Base-by-base conservation (phyloP, 2,888 invertebrate genomes). In the Anorthoa munda region DNA sequence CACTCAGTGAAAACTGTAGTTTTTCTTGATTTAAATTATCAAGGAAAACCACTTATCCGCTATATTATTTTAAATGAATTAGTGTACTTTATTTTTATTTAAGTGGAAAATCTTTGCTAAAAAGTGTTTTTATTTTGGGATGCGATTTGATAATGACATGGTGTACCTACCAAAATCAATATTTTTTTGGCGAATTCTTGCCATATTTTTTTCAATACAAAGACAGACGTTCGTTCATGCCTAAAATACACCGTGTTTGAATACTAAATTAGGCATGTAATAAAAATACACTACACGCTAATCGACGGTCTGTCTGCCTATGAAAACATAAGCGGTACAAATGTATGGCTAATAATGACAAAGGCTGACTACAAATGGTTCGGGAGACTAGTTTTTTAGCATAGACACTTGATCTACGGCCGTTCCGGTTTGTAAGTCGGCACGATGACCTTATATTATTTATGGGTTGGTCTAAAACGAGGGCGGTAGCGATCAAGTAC, bases 401-500 rank as follows among this genome's bases (percentile, higher is more conserved):
- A 85, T 87, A 91, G 88, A 92, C 93, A 92, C 93, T 94, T 92
- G 93, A 91, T 92, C 92, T 93, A 93, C 90, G 90, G 89, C 88
- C 93, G 96, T 96, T 96, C 96, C 96, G 95, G 96, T 95, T 95
- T 93, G 94, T 93, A 92, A 86, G 94, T 93, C 90, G 90, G 96
- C 94, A 91, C 96, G 93, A 95, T 95, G 96, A 96, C 95, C 96
- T 93, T 95, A 93, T 92, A 94, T 94, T 92, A 92, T 94, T 94
- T 92, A 93, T 89, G 86, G 87, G 83, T 73, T 87, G 92, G 91
- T 76, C 51, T 84, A 92, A 92, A 84, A 77, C 81, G 81, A 72
- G 66, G 86, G 93, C 92, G 90, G 56, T 4, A 85, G 92, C 89
- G 91, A 73, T 83, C 61, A 67, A 7, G 18, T 77, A 39, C n/a